Evolutionary conservation across 2,113 vertebrate genomes (phyloP).

Genomic region (Scortum barcoo): DNA sequence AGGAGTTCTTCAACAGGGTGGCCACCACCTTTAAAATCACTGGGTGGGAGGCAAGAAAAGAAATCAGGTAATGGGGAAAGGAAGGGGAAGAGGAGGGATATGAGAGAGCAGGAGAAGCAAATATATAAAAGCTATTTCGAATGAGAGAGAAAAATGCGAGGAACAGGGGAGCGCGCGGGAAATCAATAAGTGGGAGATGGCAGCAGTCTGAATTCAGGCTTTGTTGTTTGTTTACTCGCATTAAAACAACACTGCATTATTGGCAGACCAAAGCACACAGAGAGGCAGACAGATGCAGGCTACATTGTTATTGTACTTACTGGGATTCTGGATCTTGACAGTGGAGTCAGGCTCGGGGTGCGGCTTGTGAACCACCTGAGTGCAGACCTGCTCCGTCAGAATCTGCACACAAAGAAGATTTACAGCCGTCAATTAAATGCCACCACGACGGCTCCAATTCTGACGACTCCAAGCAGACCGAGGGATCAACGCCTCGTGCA

Average conservation of each 20-base stretch:
- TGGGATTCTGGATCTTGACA: conserved; percentile 99
- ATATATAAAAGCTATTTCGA: conserved; percentile 11
- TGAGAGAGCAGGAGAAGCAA: conserved; percentile 9
- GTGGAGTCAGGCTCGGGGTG: conserved; percentile 99
- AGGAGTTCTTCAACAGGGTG: conserved; percentile 97
- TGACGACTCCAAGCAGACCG: neutral
- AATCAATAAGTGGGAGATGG: conserved; percentile 30
- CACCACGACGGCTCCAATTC: neutral
- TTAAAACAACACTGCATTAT: conserved; percentile 43
- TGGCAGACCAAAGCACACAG: conserved; percentile 45
- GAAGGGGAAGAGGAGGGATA: neutral
- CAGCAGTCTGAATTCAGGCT: conserved; percentile 26
- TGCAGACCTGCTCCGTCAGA: conserved; percentile 98
- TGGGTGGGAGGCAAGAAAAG: conserved; percentile 78
- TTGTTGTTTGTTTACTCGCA: conserved; percentile 50
- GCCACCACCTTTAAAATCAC: conserved; percentile 99
- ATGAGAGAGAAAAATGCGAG: conserved; percentile 21
- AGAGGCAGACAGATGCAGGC: neutral
- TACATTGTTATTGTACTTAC: conserved; percentile 84
- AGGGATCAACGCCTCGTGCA: neutral
- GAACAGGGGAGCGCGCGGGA: neutral
- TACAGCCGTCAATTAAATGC: neutral
- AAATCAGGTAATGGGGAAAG: neutral
- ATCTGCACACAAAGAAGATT: conserved; percentile 86
- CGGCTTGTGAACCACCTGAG: conserved; percentile 98